phyloP scores from a whole-genome alignment of 2,797 vertebrate genomes.

The Coendou prehensilis region DNA sequence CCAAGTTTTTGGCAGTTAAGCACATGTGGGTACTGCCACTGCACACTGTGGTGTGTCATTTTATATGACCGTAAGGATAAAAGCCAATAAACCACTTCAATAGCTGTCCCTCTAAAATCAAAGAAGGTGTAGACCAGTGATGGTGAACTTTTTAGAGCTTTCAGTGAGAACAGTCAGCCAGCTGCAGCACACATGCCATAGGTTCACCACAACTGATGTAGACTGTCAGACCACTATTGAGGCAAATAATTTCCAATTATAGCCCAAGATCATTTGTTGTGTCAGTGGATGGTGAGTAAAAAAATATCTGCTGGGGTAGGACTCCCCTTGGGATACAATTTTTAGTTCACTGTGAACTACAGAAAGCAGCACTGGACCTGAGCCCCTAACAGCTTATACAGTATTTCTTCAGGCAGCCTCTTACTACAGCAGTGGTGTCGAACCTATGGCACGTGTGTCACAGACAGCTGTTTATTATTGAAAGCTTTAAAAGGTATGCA shows the following conservation, averaged over 20 bases:
- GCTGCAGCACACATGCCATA: background rate
- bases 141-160: background rate
- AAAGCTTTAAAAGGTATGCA: background rate
- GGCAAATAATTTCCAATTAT: background rate
- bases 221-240: background rate
- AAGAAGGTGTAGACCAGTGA: background rate
- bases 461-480: background rate
- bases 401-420: background rate
- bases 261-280: background rate
- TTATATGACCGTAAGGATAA: constrained; percentile 59
- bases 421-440: background rate
- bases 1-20: constrained; percentile 58
- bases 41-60: background rate
- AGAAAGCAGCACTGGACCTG: background rate
- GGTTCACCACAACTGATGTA: background rate
- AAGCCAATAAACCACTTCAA: constrained; percentile 41
- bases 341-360: background rate
- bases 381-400: background rate
- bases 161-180: background rate
- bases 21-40: constrained; percentile 63
- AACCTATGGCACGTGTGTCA: background rate
- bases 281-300: background rate
- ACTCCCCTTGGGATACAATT: background rate
- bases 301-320: background rate
- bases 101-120: constrained; percentile 29